Base-by-base conservation (phyloP, 53 echinoderm and acorn worm genomes). In the Paracentrotus lividus region DNA sequence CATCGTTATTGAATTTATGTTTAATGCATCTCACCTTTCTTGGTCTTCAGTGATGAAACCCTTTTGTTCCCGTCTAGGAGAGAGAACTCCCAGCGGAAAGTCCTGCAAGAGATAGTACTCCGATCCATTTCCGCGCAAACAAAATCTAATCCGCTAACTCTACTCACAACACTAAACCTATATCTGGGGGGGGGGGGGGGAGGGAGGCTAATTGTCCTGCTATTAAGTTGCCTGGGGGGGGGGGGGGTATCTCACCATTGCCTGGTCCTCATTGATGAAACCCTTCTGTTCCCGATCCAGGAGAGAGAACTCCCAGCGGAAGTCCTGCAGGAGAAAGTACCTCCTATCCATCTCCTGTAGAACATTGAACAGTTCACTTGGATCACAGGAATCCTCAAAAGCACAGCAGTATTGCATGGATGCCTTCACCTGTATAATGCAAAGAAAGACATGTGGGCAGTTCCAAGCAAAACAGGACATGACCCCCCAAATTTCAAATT, bases 71-170 rank as follows among this genome's bases (percentile, higher is more conserved):
- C 13, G n/a, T 98, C 98, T 68, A 98, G 93, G 42, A 97, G 65
- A 2, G 96, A 88, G 92, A 98, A 98, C 68, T 98, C 98, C 97
- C 98, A 98, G 53, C 96, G 93, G 81, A 98, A n/a, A 96, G 91
- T 98, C 98, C 76, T 98, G 95, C 2, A 97, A 85, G 12, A 98
- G 93, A 95, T 93, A 98, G 40, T 96, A 98, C 98, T 94, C 4
- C 98, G 75, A 77, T 98, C 98, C 97, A 98, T 96, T 87, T 98
- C 98, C 86, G n/a, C n/a, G n/a, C 98, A n/a, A n/a, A n/a, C n/a
- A n/a, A n/a, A n/a, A n/a, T n/a, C n/a, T n/a, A n/a, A n/a, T n/a
- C n/a, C n/a, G n/a, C n/a, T n/a, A n/a, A n/a, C n/a, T n/a, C n/a
- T n/a, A n/a, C n/a, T n/a, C n/a, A n/a, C n/a, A n/a, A n/a, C n/a